These are phyloP conservation scores for Paguma larvata DNA, from an alignment of 2,797 vertebrate species.

Conservation along the genomic window DNA sequence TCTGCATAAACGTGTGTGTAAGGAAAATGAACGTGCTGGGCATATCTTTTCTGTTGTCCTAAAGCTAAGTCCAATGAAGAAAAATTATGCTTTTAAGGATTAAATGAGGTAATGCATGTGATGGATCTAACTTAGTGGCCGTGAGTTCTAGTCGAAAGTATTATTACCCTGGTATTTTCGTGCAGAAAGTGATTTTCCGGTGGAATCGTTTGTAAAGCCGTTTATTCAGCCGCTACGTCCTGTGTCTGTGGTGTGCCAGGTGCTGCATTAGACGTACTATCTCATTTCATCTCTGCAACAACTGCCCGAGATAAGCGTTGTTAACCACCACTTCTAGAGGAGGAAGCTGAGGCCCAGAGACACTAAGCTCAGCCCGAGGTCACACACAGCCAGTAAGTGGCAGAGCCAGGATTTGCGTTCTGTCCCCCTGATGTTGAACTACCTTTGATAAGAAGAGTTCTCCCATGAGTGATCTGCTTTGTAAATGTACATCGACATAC, in stretches of 20 bases:
- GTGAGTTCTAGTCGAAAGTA: neutral
- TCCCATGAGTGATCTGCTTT: neutral
- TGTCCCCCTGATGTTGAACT: neutral
- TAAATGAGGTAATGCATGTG: neutral
- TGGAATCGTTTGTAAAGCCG: neutral
- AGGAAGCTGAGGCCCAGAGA: neutral
- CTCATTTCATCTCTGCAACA: neutral
- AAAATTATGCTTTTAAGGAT: neutral
- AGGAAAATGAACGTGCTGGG: neutral
- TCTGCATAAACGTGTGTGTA: neutral
- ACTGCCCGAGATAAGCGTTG: neutral
- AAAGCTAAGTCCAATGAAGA: neutral
- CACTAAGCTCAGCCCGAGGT: neutral
- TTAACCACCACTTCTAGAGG: neutral
- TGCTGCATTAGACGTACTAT: no score
- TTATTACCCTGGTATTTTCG: neutral
- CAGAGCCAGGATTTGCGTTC: neutral
- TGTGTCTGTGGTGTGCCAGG: neutral
- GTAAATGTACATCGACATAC: neutral
- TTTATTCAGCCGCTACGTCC: neutral
- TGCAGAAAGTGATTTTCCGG: neutral
- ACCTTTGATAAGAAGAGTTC: neutral
- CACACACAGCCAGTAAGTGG: neutral
- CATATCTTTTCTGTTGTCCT: neutral
- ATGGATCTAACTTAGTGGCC: neutral